These are phyloP conservation scores for Blennius ocellaris DNA, from an alignment of 2,113 vertebrate genomes.

Conservation along the genomic window DNA sequence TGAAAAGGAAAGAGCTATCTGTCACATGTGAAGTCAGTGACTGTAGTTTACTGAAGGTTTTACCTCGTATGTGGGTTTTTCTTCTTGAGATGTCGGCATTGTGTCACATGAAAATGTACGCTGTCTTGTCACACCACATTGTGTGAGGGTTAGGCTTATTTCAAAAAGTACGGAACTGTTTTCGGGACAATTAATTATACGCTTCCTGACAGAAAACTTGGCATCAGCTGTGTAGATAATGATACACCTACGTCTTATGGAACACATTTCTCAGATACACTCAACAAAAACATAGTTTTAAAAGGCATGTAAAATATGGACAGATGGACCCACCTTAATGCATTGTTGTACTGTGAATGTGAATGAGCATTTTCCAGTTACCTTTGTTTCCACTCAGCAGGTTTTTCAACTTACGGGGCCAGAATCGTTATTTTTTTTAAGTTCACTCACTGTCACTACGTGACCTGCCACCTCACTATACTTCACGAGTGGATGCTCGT, in stretches of 20 bases:
- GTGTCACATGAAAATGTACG: slow-evolving; percentile 4
- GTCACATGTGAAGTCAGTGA: slow-evolving; percentile 34
- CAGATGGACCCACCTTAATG: slow-evolving; percentile 40
- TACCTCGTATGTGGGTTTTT: slow-evolving; percentile 13
- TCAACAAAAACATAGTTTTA: slow-evolving; percentile 25
- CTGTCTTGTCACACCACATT: not conserved
- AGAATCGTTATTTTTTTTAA: slow-evolving; percentile 44
- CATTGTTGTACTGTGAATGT: slow-evolving; percentile 66
- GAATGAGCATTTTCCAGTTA: slow-evolving; percentile 27
- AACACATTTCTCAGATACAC: slow-evolving; percentile 38
- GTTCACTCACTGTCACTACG: slow-evolving; percentile 24
- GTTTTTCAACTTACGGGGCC: slow-evolving; percentile 73
- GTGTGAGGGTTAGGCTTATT: not conserved
- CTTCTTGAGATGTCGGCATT: slow-evolving; percentile 10
- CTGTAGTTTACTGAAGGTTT: slow-evolving; percentile 39
- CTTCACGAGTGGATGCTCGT: not conserved
- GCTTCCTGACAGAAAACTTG: slow-evolving; percentile 5
- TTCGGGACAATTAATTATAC: slow-evolving; percentile 8
- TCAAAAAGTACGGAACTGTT: slow-evolving; percentile 1
- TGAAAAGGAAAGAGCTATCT: slow-evolving; percentile 51
- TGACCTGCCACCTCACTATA: slow-evolving; percentile 16
- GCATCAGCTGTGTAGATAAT: slow-evolving; percentile 15
- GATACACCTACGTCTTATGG: slow-evolving; percentile 25
- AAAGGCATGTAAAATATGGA: slow-evolving; percentile 70
- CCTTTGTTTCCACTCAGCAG: slow-evolving; percentile 60